Base-by-base conservation (phyloP, 30 jellyfish, hydroid and myxozoan genomes). In the Turritopsis dohrnii region DNA sequence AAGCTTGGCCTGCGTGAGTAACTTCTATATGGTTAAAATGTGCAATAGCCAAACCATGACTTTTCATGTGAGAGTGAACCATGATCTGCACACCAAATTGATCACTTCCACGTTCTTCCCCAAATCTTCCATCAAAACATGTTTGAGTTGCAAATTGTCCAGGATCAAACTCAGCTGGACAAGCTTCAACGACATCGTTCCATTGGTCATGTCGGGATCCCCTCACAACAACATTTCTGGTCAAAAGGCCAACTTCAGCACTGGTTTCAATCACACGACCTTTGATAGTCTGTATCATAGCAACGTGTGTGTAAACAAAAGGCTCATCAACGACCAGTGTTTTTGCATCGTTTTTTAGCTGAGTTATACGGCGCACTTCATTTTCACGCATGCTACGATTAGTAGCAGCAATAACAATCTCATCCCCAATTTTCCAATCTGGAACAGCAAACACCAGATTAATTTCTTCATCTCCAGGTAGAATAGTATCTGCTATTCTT, bases 1-100 rank as follows among this genome's bases (percentile, higher is more conserved):
- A 93, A 0, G 98, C 98, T 84, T 93, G 98, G 54, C 98, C 98
- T 30, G 96, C 96, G 71, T 93, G 95, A 21, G 90, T 88, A 28
- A 93, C 96, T 83, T 93, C 98, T 23, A 93, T 85, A 86, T 93
- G 89, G 82, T 88, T 87, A 87, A 93, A 93, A 75, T 75, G 92
- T 8, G 96, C 98, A 41, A 53, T 81, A 0, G 98, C 96, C 53
- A 22, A 79, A 22, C 93, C 65, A 28, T 93, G 81, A 71, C 83
- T 66, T 69, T 69, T 69, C 87, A 80, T 80, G 9, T 75, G 88
- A 16, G 96, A 88, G 82, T 93, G 98, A 77, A 93, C 71, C 96
- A 93, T 93, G 74, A 93, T 93, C 53, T 93, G 98, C 66, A 85
- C 98, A 19, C 98, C 98, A 85, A 93, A 93, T 60, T 93, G 96